Evolutionary conservation across 1,140 invertebrate species (phyloP), one percentile per base, ranked within the genome.

Genomic region (Octopus sinensis): DNA sequence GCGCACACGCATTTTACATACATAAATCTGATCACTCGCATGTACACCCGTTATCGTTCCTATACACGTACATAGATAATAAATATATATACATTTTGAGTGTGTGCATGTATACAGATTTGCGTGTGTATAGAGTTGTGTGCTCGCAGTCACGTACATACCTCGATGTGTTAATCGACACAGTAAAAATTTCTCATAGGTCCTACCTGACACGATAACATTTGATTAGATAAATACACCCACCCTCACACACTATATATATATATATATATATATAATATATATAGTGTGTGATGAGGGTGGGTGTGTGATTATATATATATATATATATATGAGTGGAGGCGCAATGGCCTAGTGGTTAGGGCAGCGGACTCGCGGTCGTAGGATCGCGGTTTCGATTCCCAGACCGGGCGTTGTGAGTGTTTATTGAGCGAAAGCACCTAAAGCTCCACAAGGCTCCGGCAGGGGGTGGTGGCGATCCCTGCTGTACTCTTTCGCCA

Each of bases 221-320:
- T 1, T 62, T 62, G 17, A 62, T 62, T 12, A 62, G 56, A 12
- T 62, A 62, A 62, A 62, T 62, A 62, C 30, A 43, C 30, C 30
- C 0, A 43, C 30, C 1, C 30, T 43, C 30, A 23, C 23, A 23
- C 23, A 23, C 23, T 23, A 23, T 23, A 23, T 23, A 23, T 23
- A 23, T 23, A 23, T 23, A 23, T 23, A 23, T 23, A 23, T 23
- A 51, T n/a, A n/a, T n/a, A n/a, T n/a, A n/a, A 23, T 23, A 23
- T 23, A 23, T 23, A 23, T 23, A 51, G 62, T 30, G 5, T 23
- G 53, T 54, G 80, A 54, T 53, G 5, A 68, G 12, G 30, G 43
- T 10, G 12, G 77, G 23, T 77, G 17, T 76, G n/a, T 54, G 12
- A 51, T 68, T 43, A 71, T 81, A 6, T 81, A 71, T 56, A 53